These are phyloP conservation scores for Sipha maydis DNA, from an alignment of 2,888 invertebrate species.

Conservation along the genomic window DNA sequence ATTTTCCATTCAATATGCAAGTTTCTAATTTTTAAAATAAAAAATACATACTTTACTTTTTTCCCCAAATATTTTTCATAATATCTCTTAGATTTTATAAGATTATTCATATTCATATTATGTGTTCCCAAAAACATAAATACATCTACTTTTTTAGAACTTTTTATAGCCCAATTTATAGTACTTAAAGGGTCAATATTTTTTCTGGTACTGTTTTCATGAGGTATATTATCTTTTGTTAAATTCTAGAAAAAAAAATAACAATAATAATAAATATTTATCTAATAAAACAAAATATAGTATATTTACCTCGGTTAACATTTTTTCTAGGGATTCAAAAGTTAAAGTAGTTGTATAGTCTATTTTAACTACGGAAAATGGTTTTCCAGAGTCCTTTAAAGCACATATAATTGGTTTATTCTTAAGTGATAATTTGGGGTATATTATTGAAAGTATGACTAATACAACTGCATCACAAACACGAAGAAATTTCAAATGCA, in stretches of 20 bases:
- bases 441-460: slow-evolving; percentile 49
- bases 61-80: neutral
- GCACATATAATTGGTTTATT: slow-evolving; percentile 12
- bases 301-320: neutral
- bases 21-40: neutral
- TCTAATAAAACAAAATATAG: neutral
- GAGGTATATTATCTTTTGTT: neutral
- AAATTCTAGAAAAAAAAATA: neutral
- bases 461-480: slow-evolving; percentile 48
- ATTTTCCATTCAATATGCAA: no score
- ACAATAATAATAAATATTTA: neutral
- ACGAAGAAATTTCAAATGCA: slow-evolving; percentile 15
- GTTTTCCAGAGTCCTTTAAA: neutral
- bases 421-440: neutral
- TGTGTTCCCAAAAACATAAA: slow-evolving; percentile 41
- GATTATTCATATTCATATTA: neutral
- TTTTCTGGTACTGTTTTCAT: neutral
- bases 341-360: neutral
- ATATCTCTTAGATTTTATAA: neutral
- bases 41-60: neutral
- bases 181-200: neutral
- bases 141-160: neutral
- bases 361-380: neutral
- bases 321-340: neutral
- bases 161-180: neutral